Evolutionary conservation across 2,888 invertebrate genomes (phyloP).

Genomic region (Drosophila cognata): DNA sequence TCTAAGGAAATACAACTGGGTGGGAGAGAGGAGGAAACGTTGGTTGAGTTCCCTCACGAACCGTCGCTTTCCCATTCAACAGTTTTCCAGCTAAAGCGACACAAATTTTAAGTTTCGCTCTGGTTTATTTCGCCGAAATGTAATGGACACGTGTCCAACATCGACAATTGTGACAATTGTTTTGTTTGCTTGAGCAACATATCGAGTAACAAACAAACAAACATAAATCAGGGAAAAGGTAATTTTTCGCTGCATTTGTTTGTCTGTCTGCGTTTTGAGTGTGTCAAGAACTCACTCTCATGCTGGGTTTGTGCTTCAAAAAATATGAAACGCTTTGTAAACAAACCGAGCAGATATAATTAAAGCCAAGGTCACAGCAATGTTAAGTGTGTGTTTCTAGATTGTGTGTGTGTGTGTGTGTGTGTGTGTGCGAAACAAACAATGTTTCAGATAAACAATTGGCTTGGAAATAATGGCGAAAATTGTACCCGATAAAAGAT

Average conservation of each 20-base stretch:
- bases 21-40: conserved; percentile 8
- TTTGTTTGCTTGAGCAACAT: conserved; percentile 8
- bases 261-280: conserved; percentile 38
- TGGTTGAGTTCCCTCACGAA: conserved; percentile 46
- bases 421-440: conserved; percentile 41
- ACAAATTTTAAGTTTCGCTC: conserved; percentile 43
- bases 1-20: conserved; percentile 14
- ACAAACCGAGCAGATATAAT: conserved; percentile 50
- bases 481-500: conserved; percentile 24
- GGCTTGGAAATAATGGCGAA: conserved; percentile 14
- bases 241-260: conserved; percentile 14
- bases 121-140: conserved; percentile 20
- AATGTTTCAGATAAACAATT: conserved; percentile 55
- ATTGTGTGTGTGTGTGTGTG: conserved; percentile 6
- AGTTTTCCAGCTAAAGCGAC: conserved; percentile 22
- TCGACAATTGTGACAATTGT: conserved; percentile 22
- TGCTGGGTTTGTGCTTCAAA: conserved; percentile 33
- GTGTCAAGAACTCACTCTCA: conserved; percentile 67
- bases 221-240: conserved; percentile 35
- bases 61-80: conserved; percentile 11
- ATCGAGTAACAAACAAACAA: conserved; percentile 23
- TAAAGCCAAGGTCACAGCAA: conserved; percentile 68
- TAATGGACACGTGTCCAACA: conserved; percentile 44
- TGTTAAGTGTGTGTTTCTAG: conserved; percentile 14
- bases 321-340: conserved; percentile 41